Evolutionary conservation across 2,797 vertebrate species (phyloP).

Genomic region (Crocidura indochinensis): DNA sequence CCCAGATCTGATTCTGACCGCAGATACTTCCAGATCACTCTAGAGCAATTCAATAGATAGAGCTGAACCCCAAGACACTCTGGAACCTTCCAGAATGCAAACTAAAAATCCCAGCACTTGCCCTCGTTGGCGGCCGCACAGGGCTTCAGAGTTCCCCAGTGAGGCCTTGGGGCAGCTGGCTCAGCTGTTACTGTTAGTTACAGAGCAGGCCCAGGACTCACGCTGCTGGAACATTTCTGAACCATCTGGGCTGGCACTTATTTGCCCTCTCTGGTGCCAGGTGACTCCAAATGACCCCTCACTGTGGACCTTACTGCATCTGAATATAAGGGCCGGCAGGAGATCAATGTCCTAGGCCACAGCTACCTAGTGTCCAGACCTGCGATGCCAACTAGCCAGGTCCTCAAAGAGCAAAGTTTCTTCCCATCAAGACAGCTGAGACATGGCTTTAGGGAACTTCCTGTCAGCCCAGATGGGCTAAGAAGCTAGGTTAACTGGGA

Average conservation of each 20-base stretch:
- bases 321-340: background rate
- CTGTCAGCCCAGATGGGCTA: background rate
- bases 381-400: background rate
- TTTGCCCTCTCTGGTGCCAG: background rate
- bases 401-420: too few relatives aligned
- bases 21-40: constrained; percentile 44
- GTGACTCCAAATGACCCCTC: background rate
- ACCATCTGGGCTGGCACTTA: background rate
- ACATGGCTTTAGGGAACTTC: background rate
- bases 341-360: too few relatives aligned
- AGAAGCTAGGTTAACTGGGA: background rate
- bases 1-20: background rate
- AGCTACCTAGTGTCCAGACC: background rate
- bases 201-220: background rate
- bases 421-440: too few relatives aligned
- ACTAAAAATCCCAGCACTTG: background rate
- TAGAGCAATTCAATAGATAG: background rate
- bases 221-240: background rate
- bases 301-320: accelerated
- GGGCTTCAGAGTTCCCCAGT: background rate
- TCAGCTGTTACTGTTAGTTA: background rate
- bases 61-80: background rate
- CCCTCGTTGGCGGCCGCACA: background rate
- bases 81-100: background rate
- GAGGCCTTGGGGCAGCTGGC: background rate